These are phyloP conservation scores for Hyla sarda DNA, from an alignment of 2,113 vertebrate species.

Conservation along the genomic window DNA sequence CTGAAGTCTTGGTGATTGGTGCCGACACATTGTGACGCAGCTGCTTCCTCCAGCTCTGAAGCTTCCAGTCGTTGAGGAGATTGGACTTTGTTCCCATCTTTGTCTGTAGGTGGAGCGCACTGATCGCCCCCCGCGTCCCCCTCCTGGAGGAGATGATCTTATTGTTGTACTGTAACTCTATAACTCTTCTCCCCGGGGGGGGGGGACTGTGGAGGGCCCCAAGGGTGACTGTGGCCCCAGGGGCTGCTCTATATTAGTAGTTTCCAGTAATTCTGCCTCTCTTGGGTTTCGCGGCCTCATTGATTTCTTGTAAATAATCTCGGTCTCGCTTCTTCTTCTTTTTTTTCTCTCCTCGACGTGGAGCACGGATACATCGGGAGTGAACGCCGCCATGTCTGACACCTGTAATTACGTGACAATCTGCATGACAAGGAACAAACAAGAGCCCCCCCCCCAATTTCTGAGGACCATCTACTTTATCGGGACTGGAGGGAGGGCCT, in stretches of 20 bases:
- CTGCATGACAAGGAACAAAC: neutral
- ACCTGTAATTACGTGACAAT: constrained; percentile 6
- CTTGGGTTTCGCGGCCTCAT: neutral
- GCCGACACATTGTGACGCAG: too few relatives aligned
- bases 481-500: neutral
- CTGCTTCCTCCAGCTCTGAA: too few relatives aligned
- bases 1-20: too few relatives aligned
- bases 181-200: neutral
- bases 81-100: neutral
- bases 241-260: neutral
- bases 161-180: constrained; percentile 6
- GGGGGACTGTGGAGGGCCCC: neutral
- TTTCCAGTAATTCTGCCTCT: neutral
- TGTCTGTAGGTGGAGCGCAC: neutral
- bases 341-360: too few relatives aligned
- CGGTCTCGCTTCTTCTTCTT: neutral
- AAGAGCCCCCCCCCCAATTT: too few relatives aligned
- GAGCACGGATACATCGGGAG: neutral
- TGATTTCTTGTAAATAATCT: neutral
- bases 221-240: neutral
- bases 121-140: neutral
- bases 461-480: too few relatives aligned
- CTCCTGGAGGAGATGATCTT: neutral
- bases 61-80: neutral
- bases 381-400: neutral